These are phyloP conservation scores for Heliornis fulica DNA, from an alignment of 2,113 vertebrate species.

Conservation along the genomic window DNA sequence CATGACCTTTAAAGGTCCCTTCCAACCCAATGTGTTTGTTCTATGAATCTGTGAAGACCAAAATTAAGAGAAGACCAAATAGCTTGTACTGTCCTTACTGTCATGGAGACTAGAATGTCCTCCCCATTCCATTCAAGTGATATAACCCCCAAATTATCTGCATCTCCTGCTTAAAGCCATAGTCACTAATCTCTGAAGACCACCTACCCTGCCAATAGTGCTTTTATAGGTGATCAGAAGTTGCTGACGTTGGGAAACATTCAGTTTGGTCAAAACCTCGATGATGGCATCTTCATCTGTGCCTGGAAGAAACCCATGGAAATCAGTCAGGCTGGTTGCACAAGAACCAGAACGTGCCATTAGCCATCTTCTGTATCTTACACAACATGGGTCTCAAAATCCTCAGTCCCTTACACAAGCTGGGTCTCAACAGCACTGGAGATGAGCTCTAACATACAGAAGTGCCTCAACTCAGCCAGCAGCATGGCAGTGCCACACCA, in stretches of 20 bases:
- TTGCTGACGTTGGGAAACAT: conserved; percentile 86
- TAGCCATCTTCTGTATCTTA: background rate
- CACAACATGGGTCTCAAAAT: background rate
- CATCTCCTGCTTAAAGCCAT: background rate
- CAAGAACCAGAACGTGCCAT: background rate
- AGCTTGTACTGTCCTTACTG: too few species aligned
- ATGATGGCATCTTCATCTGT: conserved; percentile 87
- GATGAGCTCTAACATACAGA: background rate
- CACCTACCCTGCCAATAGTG: conserved; percentile 86
- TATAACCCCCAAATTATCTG: background rate
- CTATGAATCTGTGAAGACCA: background rate
- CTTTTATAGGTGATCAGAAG: conserved; percentile 87
- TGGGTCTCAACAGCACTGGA: background rate
- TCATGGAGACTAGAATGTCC: background rate
- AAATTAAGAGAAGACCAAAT: too few species aligned
- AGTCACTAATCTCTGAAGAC: background rate
- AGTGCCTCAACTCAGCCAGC: background rate
- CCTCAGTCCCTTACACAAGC: background rate
- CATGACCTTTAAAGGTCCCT: too few species aligned
- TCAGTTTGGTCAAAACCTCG: conserved; percentile 77
- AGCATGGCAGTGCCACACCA: background rate
- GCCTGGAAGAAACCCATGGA: conserved; percentile 70
- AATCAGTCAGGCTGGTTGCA: background rate
- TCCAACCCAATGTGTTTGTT: too few species aligned
- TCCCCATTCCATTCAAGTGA: background rate